Evolutionary conservation across 2,113 vertebrate species (phyloP).

Genomic region (Mixornis gularis): DNA sequence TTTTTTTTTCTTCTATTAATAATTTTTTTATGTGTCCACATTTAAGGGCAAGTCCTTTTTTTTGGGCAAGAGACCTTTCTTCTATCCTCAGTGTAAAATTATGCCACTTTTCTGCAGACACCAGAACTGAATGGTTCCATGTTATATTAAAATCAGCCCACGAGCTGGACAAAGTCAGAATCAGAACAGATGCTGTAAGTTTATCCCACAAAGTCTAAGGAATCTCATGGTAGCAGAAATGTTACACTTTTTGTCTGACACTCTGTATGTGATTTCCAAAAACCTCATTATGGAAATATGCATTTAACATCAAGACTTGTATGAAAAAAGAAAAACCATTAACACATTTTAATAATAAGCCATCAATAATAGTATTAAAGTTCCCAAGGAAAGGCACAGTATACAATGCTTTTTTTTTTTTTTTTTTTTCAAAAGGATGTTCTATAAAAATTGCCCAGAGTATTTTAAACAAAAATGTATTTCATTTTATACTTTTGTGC

Average conservation of each 20-base stretch:
- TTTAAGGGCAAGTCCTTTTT: background rate
- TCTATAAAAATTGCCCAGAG: constrained; percentile 76
- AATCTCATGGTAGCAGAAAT: background rate
- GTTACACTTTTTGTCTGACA: background rate
- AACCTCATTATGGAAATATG: background rate
- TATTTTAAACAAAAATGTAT: constrained; percentile 74
- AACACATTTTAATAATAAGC: background rate
- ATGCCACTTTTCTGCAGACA: background rate
- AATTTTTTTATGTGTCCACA: background rate
- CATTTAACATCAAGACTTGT: background rate
- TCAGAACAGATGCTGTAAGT: background rate
- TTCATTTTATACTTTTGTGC: constrained; percentile 56
- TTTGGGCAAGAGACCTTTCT: background rate
- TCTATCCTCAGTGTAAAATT: background rate
- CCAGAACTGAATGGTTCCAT: background rate
- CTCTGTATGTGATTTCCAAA: background rate
- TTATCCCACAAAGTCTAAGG: background rate
- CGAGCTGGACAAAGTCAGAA: background rate
- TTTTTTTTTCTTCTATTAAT: background rate
- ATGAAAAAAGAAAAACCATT: background rate
- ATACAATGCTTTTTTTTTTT: constrained; percentile 12
- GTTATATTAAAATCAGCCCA: background rate
- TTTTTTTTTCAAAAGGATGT: constrained; percentile 71
- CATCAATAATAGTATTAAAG: background rate
- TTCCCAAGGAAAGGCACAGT: background rate